Percentiles rank a stretch among this genome's conserved stretches.
phyloP scores from a whole-genome alignment of 2,797 vertebrate genomes.

The Spatula clypeata region DNA sequence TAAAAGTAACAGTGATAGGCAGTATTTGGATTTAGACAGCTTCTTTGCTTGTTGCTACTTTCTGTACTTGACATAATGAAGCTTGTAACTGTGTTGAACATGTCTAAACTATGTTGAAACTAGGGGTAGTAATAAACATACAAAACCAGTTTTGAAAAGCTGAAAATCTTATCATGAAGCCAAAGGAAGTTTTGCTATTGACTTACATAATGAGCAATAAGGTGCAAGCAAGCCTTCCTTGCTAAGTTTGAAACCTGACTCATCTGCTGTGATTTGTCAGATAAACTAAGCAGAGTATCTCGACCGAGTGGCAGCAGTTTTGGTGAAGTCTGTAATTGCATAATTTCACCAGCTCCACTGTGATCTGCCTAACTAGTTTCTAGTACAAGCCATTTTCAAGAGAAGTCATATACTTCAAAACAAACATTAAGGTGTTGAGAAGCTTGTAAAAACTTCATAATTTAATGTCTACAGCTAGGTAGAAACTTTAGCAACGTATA shows the following conservation, averaged over 20 bases:
- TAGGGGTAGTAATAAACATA: not conserved
- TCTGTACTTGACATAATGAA: not conserved
- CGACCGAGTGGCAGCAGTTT: not conserved
- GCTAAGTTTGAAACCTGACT: not conserved
- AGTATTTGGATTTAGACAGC: not conserved
- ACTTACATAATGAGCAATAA: not conserved
- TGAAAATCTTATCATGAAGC: not conserved
- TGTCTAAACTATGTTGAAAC: not conserved
- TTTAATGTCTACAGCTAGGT: not conserved
- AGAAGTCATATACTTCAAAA: not conserved
- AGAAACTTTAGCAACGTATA: not conserved
- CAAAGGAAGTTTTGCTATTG: not conserved
- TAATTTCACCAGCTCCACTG: not conserved
- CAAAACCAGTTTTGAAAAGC: not conserved
- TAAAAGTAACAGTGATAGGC: not conserved
- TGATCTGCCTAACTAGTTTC: not conserved
- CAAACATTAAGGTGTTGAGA: not conserved
- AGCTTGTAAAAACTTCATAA: not conserved
- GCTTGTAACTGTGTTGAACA: not conserved
- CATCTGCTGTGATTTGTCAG: not conserved
- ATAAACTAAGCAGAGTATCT: not conserved
- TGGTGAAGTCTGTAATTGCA: not conserved
- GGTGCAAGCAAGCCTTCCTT: not conserved
- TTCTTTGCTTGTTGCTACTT: not conserved
- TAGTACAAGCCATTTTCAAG: not conserved